Evolutionary conservation across 2,888 invertebrate genomes (phyloP).

Genomic region (Parnassius glacialis): DNA sequence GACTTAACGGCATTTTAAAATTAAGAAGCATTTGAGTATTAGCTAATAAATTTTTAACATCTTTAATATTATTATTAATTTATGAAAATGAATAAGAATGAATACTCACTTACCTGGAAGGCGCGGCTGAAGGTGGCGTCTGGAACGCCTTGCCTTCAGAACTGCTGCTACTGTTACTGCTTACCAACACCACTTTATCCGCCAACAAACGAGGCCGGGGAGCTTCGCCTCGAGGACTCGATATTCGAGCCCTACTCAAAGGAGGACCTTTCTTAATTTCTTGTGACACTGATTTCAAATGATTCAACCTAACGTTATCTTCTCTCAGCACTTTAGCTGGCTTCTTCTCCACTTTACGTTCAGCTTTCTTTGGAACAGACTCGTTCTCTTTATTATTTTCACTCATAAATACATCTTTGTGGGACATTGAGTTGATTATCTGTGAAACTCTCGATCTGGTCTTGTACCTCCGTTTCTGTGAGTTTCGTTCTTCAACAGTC

Average conservation of each 20-base stretch:
- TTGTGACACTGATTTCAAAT: not conserved
- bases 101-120: not conserved
- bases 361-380: not conserved
- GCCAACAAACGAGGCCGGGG: not conserved
- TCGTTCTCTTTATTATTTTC: conserved; percentile 18
- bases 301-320: not conserved
- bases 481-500: conserved; percentile 26
- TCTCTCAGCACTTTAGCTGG: conserved; percentile 4
- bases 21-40: too few species aligned
- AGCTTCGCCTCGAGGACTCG: not conserved
- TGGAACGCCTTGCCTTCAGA: not conserved
- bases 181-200: not conserved
- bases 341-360: not conserved
- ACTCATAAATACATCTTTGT: not conserved
- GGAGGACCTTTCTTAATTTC: not conserved
- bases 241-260: not conserved
- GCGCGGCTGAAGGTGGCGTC: not conserved
- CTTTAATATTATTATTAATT: too few species aligned
- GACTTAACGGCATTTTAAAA: too few species aligned
- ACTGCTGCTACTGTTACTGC: not conserved
- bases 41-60: too few species aligned
- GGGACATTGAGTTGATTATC: not conserved
- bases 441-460: conserved; percentile 8
- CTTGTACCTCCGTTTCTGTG: conserved; percentile 13
- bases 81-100: too few species aligned